A percentile compares a stretch with the other conserved stretches of the same genome.
Conservation (phyloP, 2,888 invertebrate species). For the Lymantria dispar region DNA sequence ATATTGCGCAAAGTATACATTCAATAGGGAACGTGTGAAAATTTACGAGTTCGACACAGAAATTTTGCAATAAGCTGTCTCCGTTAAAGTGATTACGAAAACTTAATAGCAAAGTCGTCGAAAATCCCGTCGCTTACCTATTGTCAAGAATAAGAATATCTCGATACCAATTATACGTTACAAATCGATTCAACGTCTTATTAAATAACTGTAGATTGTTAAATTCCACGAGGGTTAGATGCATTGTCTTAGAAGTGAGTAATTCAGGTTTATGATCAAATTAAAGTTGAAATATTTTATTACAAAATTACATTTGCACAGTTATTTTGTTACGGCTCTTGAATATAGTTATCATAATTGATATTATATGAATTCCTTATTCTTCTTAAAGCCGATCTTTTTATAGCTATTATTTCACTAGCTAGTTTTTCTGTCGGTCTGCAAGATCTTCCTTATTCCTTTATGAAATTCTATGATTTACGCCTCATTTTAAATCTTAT, state of each 20-base stretch:
- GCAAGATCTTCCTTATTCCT: no score
- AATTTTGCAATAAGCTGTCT: not conserved
- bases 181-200: slow-evolving; percentile 42
- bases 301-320: slow-evolving; percentile 12
- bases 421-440: no score
- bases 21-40: slow-evolving; percentile 2
- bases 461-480: no score
- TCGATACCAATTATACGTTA: slow-evolving; percentile 34
- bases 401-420: no score
- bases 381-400: no score
- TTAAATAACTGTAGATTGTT: slow-evolving; percentile 35
- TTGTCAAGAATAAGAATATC: slow-evolving; percentile 15
- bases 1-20: not conserved
- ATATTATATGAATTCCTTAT: no score
- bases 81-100: not conserved
- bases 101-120: not conserved
- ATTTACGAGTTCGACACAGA: slow-evolving; percentile 7
- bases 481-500: no score
- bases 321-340: slow-evolving; percentile 1
- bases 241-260: slow-evolving; percentile 12
- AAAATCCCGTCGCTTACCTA: slow-evolving; percentile 6
- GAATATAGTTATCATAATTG: no score
- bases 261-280: slow-evolving; percentile 20
- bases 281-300: slow-evolving; percentile 14
- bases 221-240: slow-evolving; percentile 17